phyloP scores from a whole-genome alignment of 2,888 invertebrate genomes.

The Cheilosia impressa region DNA sequence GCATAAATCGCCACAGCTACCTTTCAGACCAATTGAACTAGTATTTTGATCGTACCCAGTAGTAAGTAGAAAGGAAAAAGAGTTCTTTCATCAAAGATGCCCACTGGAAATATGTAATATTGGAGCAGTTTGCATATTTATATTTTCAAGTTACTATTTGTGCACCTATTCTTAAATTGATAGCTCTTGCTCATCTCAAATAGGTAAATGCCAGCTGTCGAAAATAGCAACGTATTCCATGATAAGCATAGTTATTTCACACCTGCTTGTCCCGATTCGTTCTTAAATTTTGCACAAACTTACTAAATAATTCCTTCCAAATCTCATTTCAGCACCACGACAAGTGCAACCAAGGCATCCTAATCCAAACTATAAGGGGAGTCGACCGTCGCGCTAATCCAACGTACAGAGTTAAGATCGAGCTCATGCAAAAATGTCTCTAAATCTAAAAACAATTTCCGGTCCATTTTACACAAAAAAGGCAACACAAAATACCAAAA shows the following conservation, averaged over 20 bases:
- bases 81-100: too few species aligned
- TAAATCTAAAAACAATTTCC: conserved; percentile 75
- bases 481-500: conserved; percentile 72
- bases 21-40: too few species aligned
- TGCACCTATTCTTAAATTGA: too few species aligned
- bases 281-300: not conserved
- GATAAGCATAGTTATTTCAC: not conserved
- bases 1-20: too few species aligned
- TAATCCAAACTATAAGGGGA: conserved; percentile 83
- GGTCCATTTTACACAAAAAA: conserved; percentile 77
- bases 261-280: not conserved
- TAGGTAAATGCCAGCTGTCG: too few species aligned
- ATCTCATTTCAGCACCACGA: conserved; percentile 79
- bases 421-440: conserved; percentile 48
- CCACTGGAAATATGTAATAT: too few species aligned
- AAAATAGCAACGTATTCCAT: too few species aligned
- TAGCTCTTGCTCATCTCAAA: too few species aligned
- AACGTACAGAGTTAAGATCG: conserved; percentile 40
- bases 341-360: conserved; percentile 83
- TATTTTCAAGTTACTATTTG: too few species aligned
- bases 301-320: not conserved
- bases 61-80: too few species aligned
- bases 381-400: conserved; percentile 80
- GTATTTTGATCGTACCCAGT: too few species aligned
- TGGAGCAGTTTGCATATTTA: too few species aligned